Evolutionary conservation across 1,140 invertebrate genomes (phyloP), one percentile per base, ranked within the genome.

Genomic region (Sinella curviseta): DNA sequence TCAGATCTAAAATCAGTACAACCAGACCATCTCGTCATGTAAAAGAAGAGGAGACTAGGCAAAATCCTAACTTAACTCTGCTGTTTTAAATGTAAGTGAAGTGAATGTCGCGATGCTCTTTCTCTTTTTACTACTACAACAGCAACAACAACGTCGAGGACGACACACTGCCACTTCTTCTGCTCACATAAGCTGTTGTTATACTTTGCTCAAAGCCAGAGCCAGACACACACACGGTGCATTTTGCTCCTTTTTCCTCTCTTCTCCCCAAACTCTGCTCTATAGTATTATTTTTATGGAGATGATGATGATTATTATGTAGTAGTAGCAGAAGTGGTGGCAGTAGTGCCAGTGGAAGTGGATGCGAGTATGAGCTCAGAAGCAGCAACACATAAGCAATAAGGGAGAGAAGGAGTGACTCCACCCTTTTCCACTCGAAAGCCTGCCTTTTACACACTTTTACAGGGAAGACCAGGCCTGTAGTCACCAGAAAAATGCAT

Each of bases 401-500:
- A 12, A 60, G 65, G 65, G 30, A 70, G 65, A 31, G 30, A 33
- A 70, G 65, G 65, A 70, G 65, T 31, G 65, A 33, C 65, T 70
- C 65, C 65, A 70, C 65, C 65, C 65, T 70, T 65, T 70, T 70
- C 65, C 26, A 70, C 26, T 70, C 65, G 65, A 70, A 70, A 70
- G 65, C 65, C 65, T 70, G 65, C 65, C 65, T 70, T 70, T 70
- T 70, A 70, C 65, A 70, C 26, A 70, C 65, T 70, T 70, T 70
- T 70, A 31, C 26, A 30, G 26, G 30, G 65, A 70, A 70, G 65
- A 70, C 65, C 65, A 33, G 30, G 65, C 65, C 65, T 33, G 65
- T 70, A 70, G 65, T 70, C 65, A 70, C 65, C 30, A 70, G 65
- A 70, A 70, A 70, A 70, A 70, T 70, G 65, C 65, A 70, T 70